Evolutionary conservation across 1,140 invertebrate genomes (phyloP).

Genomic region (Sycophaga agraensis): DNA sequence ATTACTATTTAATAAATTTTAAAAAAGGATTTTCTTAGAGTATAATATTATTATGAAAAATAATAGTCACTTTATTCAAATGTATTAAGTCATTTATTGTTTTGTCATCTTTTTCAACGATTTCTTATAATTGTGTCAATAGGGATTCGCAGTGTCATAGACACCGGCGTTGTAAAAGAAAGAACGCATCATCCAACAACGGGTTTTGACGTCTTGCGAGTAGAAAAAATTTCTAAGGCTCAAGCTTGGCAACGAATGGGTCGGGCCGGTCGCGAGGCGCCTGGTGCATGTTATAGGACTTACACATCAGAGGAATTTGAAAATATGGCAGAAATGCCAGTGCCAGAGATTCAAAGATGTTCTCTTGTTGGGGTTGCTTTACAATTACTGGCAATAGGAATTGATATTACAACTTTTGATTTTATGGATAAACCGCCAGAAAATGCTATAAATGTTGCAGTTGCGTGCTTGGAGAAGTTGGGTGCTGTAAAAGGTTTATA

Average conservation of each 20-base stretch:
- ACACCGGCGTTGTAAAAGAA: constrained; percentile 91
- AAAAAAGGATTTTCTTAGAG: too few relatives aligned
- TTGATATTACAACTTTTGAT: constrained; percentile 82
- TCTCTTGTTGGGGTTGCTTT: constrained; percentile 75
- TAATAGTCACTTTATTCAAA: too few relatives aligned
- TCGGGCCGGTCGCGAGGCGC: constrained; percentile 82
- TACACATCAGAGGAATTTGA: constrained; percentile 77
- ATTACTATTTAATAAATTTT: not conserved
- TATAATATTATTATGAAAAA: not conserved
- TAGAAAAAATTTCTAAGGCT: constrained; percentile 84
- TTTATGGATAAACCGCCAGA: constrained; percentile 85
- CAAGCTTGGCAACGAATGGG: constrained; percentile 91
- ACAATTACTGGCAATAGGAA: constrained; percentile 81
- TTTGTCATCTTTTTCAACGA: not conserved
- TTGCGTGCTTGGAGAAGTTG: constrained; percentile 72
- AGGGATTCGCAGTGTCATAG: constrained; percentile 92
- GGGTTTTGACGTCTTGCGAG: constrained; percentile 81
- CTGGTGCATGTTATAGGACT: constrained; percentile 82
- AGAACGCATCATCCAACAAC: constrained; percentile 79
- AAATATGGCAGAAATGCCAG: constrained; percentile 67
- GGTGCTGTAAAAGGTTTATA: constrained; percentile 73
- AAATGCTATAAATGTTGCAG: constrained; percentile 69
- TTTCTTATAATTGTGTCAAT: not conserved
- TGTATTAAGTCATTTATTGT: not conserved
- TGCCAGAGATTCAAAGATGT: constrained; percentile 86